Base-by-base conservation (phyloP, 2,113 vertebrate species). In the Canis aureus region DNA sequence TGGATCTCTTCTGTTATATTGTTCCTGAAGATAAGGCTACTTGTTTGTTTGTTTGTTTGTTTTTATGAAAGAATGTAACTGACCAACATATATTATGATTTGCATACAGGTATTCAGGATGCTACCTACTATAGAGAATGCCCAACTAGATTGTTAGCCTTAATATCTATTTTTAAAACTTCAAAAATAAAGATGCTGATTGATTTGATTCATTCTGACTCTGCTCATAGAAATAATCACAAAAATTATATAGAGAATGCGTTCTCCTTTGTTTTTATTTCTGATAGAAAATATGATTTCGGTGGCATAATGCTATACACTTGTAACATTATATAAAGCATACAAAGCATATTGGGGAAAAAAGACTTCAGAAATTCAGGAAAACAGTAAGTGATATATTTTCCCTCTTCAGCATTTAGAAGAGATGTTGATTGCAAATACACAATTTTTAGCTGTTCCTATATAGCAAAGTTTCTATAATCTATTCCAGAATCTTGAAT, bases 381-480 rank as follows among this genome's bases (percentile, higher is more conserved):
- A 60, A 78, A 74, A 43, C 43, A 7, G 5, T 57, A 84, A 74
- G 91, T 90, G 3, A 62, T 74, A 79, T 92, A 95, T 95, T 91
- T 95, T 67, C 87, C 15, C 13, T 66, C 11, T 95, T 90, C 51
- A 32, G 94, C 22, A 76, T 89, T 94, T 85, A 85, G n/a, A 97
- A 93, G 29, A 88, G 25, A 71, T 13, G n/a, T 55, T 95, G 64
- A 96, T 95, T 95, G 17, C 32, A 94, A 91, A 97, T 81, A 57
- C 15, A 76, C 16, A 91, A 25, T 81, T 57, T 95, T 96, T 71
- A 71, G 60, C 19, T 4, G 35, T 22, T 74, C 11, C 4, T 93
- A 59, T 76, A 49, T 27, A 81, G 20, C 79, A 96, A 93, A 69
- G 19, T 49, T 94, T 94, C 49, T 69, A 66, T 95, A 96, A 92